These are phyloP conservation scores for Mesembrinibis cayennensis DNA, from an alignment of 2,113 vertebrate species.

Conservation along the genomic window DNA sequence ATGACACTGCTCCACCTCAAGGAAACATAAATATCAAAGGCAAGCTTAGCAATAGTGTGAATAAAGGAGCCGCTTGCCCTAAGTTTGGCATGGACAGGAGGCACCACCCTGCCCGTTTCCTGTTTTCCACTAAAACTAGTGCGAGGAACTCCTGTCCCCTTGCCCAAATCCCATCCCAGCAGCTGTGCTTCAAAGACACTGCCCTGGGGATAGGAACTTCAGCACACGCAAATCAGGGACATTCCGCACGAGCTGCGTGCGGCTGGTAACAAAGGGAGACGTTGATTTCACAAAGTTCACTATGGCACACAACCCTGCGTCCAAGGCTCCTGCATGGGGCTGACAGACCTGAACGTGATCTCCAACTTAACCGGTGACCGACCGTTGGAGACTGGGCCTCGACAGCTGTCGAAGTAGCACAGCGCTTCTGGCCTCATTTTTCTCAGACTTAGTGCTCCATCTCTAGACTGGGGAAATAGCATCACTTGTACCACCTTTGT, in stretches of 20 bases:
- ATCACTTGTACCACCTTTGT: neutral
- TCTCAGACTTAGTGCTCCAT: neutral
- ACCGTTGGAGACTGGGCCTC: neutral
- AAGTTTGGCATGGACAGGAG: conserved; percentile 3
- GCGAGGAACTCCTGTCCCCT: neutral
- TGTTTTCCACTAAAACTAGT: conserved; percentile 4
- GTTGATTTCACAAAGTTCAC: neutral
- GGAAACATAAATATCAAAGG: conserved; percentile 25
- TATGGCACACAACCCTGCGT: fast-evolving
- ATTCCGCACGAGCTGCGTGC: fast-evolving
- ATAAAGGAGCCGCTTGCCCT: neutral
- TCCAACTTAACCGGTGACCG: fast-evolving
- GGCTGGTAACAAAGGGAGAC: neutral
- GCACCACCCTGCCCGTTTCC: conserved; percentile 34
- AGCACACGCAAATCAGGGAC: fast-evolving
- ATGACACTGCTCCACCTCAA: neutral
- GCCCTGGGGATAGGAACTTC: neutral
- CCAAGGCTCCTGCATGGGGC: neutral
- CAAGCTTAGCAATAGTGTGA: neutral
- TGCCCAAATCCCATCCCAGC: neutral
- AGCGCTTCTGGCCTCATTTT: neutral
- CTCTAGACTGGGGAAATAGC: neutral
- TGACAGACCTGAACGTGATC: neutral
- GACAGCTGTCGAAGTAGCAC: neutral
- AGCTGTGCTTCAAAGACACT: neutral